Evolutionary conservation across 2,888 invertebrate species (phyloP), one percentile per base, ranked within the genome.

Genomic region (Chrysomela aeneicollis): DNA sequence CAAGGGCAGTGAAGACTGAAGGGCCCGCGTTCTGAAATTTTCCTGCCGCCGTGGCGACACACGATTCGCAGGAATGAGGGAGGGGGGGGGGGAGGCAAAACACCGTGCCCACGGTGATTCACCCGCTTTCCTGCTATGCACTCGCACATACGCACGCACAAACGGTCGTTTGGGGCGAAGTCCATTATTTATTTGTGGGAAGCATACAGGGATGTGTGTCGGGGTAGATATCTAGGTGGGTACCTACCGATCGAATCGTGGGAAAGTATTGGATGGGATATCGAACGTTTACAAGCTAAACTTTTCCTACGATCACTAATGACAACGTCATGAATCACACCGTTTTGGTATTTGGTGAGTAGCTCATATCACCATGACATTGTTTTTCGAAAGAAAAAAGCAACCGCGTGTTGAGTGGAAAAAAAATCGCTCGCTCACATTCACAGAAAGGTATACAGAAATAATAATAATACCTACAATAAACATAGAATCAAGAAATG

Each of bases 1-100:
- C 73, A 72, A 77, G 76, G 75, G 77, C 76, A 76, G 74, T 74
- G 54, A 26, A 5, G 26, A 6, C 26, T 5, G 26, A 72, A 73
- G 70, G 66, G 68, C 65, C 64, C 69, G 63, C 65, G 71, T 68
- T 67, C 26, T 26, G 26, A 70, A 73, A 76, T 72, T 74, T 74
- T 74, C 72, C 71, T 42, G 71, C 50, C 58, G 61, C 30, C 49
- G 37, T 52, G 32, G 35, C 35, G 35, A 35, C 12, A 55, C 67
- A 71, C 70, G 69, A 72, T 73, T 74, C 68, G 71, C 71, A 74
- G 70, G 74, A 75, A 73, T 72, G 74, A 73, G 73, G 71, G 74
- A 68, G 68, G 71, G 73, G 72, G 73, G 71, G 74, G 69, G 67
- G n/a, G n/a, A n/a, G n/a, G n/a, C n/a, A n/a, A 70, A 70, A 69